Evolutionary conservation across 2,888 invertebrate species (phyloP).

Genomic region (Eilema sororculum): DNA sequence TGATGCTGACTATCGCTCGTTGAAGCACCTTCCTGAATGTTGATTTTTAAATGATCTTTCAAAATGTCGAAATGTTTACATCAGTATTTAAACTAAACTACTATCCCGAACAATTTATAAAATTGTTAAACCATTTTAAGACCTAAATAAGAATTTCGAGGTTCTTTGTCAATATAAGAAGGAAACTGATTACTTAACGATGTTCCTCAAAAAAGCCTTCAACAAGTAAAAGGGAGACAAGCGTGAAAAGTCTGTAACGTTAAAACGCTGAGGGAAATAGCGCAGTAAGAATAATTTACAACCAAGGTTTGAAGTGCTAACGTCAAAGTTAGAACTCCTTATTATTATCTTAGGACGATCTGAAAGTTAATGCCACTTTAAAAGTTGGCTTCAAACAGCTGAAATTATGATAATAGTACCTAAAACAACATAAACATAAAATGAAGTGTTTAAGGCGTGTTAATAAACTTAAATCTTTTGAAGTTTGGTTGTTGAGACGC

Average conservation of each 20-base stretch:
- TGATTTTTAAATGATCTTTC: too few species aligned
- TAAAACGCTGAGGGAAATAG: constrained; percentile 14
- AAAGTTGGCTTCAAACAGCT: constrained; percentile 22
- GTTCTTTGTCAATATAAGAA: constrained; percentile 19
- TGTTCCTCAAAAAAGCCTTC: constrained; percentile 16
- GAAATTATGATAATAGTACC: constrained; percentile 35
- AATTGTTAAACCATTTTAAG: neutral
- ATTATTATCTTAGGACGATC: constrained; percentile 19
- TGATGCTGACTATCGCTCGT: too few species aligned
- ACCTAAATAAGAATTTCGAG: constrained; percentile 7
- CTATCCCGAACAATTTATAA: too few species aligned
- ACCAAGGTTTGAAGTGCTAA: neutral
- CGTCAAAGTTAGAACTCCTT: constrained; percentile 5
- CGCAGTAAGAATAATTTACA: constrained; percentile 12
- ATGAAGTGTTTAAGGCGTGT: constrained; percentile 28
- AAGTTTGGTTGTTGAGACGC: constrained; percentile 19
- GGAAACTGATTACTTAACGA: constrained; percentile 25
- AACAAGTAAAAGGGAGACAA: constrained; percentile 23
- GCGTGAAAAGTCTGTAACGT: constrained; percentile 21
- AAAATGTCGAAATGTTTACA: neutral
- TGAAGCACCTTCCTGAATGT: too few species aligned
- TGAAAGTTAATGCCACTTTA: constrained; percentile 26
- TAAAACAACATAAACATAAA: constrained; percentile 29
- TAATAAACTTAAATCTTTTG: constrained; percentile 27
- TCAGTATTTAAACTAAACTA: too few species aligned